Conservation (phyloP, 2,888 invertebrate genomes). For the Drosophila nigritarsus region DNA sequence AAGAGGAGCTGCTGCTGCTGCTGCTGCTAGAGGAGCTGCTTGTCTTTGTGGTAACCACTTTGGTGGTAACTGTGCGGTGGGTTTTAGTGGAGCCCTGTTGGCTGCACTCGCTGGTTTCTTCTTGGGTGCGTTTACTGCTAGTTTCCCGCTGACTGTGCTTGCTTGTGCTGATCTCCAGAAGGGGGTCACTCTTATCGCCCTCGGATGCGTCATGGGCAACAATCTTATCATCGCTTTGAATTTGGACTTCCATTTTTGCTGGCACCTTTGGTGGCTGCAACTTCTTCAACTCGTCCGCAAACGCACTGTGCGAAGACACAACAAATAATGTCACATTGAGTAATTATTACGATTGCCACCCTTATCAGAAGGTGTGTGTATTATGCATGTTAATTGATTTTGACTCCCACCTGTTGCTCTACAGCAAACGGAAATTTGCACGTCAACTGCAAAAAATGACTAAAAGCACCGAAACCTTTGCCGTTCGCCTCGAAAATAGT, state of each 20-base stretch:
- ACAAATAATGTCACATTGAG: conserved; percentile 28
- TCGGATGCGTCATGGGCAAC: conserved; percentile 50
- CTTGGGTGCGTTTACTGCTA: conserved; percentile 4
- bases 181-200: conserved; percentile 38
- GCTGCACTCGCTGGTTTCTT: conserved; percentile 39
- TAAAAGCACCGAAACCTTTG: conserved; percentile 48
- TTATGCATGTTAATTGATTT: conserved; percentile 68
- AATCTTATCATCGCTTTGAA: conserved; percentile 61
- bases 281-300: conserved; percentile 82
- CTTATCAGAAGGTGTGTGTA: conserved; percentile 44
- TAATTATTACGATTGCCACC: conserved; percentile 61
- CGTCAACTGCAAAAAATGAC: conserved; percentile 12
- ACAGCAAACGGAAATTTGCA: conserved; percentile 51
- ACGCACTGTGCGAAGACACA: conserved; percentile 66
- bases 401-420: conserved; percentile 44
- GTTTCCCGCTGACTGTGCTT: conserved; percentile 25
- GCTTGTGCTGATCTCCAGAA: conserved; percentile 30
- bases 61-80: conserved; percentile 62
- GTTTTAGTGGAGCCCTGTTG: conserved; percentile 40
- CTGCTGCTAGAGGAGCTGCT: conserved; percentile 52
- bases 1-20: conserved; percentile 23
- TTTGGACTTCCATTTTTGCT: conserved; percentile 55
- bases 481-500: conserved; percentile 52
- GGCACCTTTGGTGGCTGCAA: conserved; percentile 69
- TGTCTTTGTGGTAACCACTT: conserved; percentile 65